phyloP scores from a whole-genome alignment of 2,113 vertebrate genomes.

The Dendrocopos noguchii region DNA sequence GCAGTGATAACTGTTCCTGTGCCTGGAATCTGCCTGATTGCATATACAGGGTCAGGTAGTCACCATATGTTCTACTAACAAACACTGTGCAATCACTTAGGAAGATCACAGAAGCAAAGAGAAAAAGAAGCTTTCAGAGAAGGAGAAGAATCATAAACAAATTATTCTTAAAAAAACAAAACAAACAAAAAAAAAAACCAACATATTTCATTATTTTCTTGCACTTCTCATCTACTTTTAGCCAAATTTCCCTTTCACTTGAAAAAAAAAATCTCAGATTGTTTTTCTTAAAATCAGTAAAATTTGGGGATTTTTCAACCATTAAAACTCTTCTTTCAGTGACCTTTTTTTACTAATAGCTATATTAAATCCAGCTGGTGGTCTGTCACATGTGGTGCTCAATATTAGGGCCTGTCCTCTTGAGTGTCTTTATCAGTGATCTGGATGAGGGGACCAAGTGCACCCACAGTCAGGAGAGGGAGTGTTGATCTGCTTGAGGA shows the following conservation, averaged over 20 bases:
- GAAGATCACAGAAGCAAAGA: background rate
- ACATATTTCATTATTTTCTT: background rate
- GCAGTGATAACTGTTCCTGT: background rate
- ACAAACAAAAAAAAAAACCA: background rate
- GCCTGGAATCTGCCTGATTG: background rate
- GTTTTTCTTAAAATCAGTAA: background rate
- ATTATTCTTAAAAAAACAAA: background rate
- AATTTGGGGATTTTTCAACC: background rate
- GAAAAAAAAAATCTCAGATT: background rate
- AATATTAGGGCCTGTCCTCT: too few relatives aligned
- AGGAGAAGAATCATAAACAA: background rate
- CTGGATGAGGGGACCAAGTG: too few relatives aligned
- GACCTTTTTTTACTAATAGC: background rate
- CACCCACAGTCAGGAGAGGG: too few relatives aligned
- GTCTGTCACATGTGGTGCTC: too few relatives aligned
- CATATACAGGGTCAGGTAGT: background rate
- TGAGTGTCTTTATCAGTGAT: too few relatives aligned
- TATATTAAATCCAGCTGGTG: too few relatives aligned
- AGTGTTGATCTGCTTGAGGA: too few relatives aligned
- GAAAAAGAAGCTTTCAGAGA: background rate
- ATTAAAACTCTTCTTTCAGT: background rate
- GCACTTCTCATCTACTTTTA: background rate
- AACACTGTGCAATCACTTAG: background rate
- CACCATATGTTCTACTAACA: constrained; percentile 2
- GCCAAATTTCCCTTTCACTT: background rate